phyloP scores from a whole-genome alignment of 2,797 vertebrate species.

The Setipinna tenuifilis region DNA sequence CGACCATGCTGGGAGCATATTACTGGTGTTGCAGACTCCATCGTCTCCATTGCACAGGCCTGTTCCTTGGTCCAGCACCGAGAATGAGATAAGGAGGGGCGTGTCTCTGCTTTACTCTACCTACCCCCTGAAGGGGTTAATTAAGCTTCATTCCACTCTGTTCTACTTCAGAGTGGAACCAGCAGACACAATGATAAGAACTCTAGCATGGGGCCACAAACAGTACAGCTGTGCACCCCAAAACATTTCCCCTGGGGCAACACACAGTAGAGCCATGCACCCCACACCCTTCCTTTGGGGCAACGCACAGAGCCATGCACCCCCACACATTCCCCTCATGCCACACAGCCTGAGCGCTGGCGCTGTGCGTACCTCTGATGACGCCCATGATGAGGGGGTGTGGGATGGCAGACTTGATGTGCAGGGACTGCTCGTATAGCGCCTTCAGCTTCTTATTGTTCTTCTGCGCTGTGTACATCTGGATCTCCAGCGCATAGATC shows the following conservation, averaged over 20 bases:
- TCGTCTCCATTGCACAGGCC: too few relatives aligned
- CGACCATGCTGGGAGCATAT: neutral
- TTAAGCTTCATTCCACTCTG: too few relatives aligned
- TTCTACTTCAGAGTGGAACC: too few relatives aligned
- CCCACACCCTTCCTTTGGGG: conserved; percentile 31
- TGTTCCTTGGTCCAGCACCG: too few relatives aligned
- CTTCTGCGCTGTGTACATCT: conserved; percentile 99
- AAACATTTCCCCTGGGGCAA: too few relatives aligned
- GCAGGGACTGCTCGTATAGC: conserved; percentile 97
- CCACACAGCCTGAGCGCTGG: neutral
- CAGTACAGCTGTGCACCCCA: too few relatives aligned
- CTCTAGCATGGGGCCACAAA: too few relatives aligned
- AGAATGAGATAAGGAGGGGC: too few relatives aligned
- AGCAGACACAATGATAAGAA: too few relatives aligned
- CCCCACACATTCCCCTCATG: neutral
- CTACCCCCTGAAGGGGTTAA: too few relatives aligned
- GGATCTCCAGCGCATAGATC: conserved; percentile 99
- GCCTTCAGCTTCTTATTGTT: conserved; percentile 99
- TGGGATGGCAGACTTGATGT: conserved; percentile 99
- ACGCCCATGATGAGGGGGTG: conserved; percentile 99
- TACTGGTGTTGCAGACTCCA: too few relatives aligned
- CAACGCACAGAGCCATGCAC: neutral
- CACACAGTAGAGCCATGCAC: conserved; percentile 26
- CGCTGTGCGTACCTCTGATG: conserved; percentile 84
- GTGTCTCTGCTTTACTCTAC: too few relatives aligned